Conservation (phyloP, 2,888 invertebrate species). For the Chloromyia formosa region DNA sequence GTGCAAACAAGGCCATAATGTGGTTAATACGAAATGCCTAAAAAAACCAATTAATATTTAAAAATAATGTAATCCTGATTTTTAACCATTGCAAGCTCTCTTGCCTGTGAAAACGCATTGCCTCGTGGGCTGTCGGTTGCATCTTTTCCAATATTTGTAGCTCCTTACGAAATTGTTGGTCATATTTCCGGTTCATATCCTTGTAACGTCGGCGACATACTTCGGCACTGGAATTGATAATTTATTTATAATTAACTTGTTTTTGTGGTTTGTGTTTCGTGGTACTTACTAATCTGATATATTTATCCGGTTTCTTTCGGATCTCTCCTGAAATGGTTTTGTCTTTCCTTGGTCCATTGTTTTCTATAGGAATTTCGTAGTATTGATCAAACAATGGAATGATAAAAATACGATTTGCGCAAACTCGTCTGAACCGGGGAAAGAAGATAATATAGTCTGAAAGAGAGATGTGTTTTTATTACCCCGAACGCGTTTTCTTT, state of each 20-base stretch:
- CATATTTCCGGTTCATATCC: constrained; percentile 53
- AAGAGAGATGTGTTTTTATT: no score
- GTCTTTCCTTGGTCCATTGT: no score
- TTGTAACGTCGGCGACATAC: constrained; percentile 46
- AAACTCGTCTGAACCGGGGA: no score
- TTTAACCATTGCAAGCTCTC: not conserved
- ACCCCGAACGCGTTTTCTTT: no score
- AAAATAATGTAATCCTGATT: not conserved
- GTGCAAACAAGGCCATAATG: constrained; percentile 63
- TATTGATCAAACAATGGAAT: no score
- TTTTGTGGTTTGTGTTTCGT: no score
- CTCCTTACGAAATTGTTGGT: constrained; percentile 62
- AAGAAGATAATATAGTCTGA: no score
- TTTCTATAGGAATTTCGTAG: no score
- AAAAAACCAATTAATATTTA: constrained; percentile 6
- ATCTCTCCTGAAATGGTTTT: no score
- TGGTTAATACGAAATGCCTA: constrained; percentile 63
- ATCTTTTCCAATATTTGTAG: constrained; percentile 61
- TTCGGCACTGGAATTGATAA: constrained; percentile 39
- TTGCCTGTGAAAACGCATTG: constrained; percentile 63
- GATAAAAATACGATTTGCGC: no score
- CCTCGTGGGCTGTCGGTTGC: constrained; percentile 63
- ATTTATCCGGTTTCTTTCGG: no score
- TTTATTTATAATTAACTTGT: not conserved
- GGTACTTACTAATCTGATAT: no score